Conservation (phyloP, 2,888 invertebrate species). For the Polydrusus tereticollis region DNA sequence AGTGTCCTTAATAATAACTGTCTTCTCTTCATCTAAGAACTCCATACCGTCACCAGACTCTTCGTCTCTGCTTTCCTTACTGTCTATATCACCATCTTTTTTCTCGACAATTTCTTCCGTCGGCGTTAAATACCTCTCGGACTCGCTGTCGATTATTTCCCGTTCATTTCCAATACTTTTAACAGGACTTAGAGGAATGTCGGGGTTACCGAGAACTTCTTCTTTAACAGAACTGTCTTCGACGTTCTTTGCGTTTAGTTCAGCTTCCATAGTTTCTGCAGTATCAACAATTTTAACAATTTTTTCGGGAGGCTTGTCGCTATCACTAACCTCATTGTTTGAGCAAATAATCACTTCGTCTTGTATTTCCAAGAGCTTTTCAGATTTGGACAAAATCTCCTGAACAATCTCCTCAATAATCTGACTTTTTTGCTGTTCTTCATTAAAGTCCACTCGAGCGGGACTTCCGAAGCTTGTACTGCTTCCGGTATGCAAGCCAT, state of each 20-base stretch:
- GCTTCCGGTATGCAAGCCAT: slow-evolving; percentile 66
- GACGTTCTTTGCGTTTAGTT: slow-evolving; percentile 53
- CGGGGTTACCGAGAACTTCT: neutral
- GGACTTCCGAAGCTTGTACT: slow-evolving; percentile 65
- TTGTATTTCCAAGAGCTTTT: slow-evolving; percentile 67
- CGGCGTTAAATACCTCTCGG: slow-evolving; percentile 78
- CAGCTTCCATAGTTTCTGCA: neutral
- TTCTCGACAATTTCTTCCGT: slow-evolving; percentile 70
- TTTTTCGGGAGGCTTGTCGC: slow-evolving; percentile 23
- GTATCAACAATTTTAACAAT: slow-evolving; percentile 16
- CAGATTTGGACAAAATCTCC: slow-evolving; percentile 69
- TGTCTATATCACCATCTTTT: slow-evolving; percentile 55
- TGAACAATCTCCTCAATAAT: slow-evolving; percentile 70
- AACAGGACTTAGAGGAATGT: slow-evolving; percentile 61
- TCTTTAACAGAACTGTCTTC: slow-evolving; percentile 49
- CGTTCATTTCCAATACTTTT: slow-evolving; percentile 63
- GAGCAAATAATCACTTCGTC: slow-evolving; percentile 47
- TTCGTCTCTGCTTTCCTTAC: slow-evolving; percentile 39
- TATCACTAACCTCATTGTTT: slow-evolving; percentile 23
- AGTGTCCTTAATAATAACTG: slow-evolving; percentile 26
- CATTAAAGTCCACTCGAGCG: slow-evolving; percentile 56
- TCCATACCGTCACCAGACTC: slow-evolving; percentile 36
- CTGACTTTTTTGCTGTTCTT: slow-evolving; percentile 64
- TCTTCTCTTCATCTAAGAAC: slow-evolving; percentile 28
- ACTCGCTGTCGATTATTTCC: slow-evolving; percentile 77